Evolutionary conservation across 92 coral and sea anemone genomes (phyloP).

Genomic region (Parazoanthus swiftii): DNA sequence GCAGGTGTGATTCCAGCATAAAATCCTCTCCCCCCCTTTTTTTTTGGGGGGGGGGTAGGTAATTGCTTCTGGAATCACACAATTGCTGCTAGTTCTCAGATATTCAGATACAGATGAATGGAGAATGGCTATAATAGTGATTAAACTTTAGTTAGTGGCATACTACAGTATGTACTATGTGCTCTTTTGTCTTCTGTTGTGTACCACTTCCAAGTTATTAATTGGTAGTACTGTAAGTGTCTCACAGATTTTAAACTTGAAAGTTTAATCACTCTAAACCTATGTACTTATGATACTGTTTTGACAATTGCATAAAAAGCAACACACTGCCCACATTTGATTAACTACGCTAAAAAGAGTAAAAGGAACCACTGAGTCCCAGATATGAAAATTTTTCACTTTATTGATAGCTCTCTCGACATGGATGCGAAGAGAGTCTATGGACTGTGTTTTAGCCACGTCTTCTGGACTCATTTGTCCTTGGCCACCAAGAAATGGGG

Average conservation of each 20-base stretch:
- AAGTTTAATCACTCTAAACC: neutral
- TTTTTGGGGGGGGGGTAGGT: no score
- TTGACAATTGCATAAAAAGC: slow-evolving; percentile 2
- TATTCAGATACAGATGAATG: no score
- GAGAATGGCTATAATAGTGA: no score
- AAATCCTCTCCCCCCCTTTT: no score
- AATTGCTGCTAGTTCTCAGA: no score
- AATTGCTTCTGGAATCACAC: no score
- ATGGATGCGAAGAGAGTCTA: neutral
- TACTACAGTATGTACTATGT: no score
- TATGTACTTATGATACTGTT: slow-evolving; percentile 4
- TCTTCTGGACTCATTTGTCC: slow-evolving; percentile 27
- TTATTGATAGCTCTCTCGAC: slow-evolving; percentile 22
- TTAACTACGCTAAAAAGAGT: neutral
- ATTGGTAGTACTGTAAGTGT: neutral
- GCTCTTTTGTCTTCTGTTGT: no score
- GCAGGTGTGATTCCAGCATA: no score
- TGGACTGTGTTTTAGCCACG: slow-evolving; percentile 9
- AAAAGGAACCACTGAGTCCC: slow-evolving; percentile 8
- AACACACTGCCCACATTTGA: slow-evolving; percentile 23
- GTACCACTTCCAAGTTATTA: no score
- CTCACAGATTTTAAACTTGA: neutral
- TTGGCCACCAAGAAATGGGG: slow-evolving; percentile 6
- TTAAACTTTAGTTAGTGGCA: no score
- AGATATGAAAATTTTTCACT: slow-evolving; percentile 11